Percentiles rank a stretch among this genome's conserved stretches.
Evolutionary conservation across 2,888 invertebrate species (phyloP).

Genomic region (Lampropteryx suffumata): DNA sequence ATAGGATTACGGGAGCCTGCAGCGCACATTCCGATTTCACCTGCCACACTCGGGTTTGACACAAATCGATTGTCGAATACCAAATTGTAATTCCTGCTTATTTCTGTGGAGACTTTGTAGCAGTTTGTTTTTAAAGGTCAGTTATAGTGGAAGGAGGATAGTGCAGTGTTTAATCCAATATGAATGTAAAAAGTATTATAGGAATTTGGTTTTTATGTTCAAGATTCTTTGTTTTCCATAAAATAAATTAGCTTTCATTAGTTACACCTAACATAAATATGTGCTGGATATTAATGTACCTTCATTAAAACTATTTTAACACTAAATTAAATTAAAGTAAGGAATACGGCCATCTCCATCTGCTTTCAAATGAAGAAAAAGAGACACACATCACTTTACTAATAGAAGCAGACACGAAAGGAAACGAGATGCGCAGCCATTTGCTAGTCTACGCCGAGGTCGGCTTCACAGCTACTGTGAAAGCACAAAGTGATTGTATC

Average conservation of each 20-base stretch:
- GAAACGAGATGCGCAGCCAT: slow-evolving; percentile 44
- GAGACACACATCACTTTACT: background rate
- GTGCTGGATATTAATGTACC: too few relatives aligned
- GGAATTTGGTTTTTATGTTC: too few relatives aligned
- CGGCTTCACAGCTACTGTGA: slow-evolving; percentile 25
- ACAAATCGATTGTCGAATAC: slow-evolving; percentile 60
- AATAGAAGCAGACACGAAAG: slow-evolving; percentile 36
- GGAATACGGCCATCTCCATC: too few relatives aligned
- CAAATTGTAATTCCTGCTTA: slow-evolving; percentile 56
- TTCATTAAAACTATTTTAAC: too few relatives aligned
- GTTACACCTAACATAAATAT: too few relatives aligned
- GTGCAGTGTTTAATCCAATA: too few relatives aligned
- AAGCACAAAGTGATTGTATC: slow-evolving; percentile 7
- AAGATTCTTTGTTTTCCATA: too few relatives aligned
- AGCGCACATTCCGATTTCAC: slow-evolving; percentile 56
- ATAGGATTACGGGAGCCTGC: slow-evolving; percentile 67
- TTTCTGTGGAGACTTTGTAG: slow-evolving; percentile 11
- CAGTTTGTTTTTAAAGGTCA: slow-evolving; percentile 15
- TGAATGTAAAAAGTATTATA: too few relatives aligned
- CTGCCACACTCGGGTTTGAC: slow-evolving; percentile 60
- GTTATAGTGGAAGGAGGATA: background rate
- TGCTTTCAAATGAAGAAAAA: background rate
- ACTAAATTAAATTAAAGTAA: too few relatives aligned
- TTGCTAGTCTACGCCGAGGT: slow-evolving; percentile 34
- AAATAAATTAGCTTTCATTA: too few relatives aligned